Conservation (phyloP, 1,140 invertebrate species). For the Caerostris darwini region DNA sequence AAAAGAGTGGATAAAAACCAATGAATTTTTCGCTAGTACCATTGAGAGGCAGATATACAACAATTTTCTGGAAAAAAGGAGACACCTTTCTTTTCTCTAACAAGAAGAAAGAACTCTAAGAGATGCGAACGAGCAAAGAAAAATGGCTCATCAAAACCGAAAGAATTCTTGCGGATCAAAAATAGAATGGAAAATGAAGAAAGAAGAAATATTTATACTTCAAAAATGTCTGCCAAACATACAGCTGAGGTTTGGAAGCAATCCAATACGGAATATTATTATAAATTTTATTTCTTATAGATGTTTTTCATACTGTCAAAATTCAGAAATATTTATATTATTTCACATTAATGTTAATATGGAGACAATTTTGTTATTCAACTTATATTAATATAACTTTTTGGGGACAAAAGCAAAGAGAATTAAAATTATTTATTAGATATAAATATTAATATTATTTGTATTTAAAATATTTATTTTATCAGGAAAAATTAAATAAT, state of each 20-base stretch:
- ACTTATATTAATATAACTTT: no score
- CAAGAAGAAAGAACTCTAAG: background rate
- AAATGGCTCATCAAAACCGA: background rate
- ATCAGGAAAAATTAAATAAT: no score
- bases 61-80: background rate
- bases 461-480: no score
- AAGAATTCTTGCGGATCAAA: background rate
- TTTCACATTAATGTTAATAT: no score
- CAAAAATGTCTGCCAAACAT: background rate
- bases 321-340: no score
- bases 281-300: no score
- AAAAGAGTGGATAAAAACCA: background rate
- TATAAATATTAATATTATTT: no score
- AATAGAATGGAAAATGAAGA: background rate
- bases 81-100: background rate
- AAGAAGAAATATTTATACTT: background rate
- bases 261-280: background rate
- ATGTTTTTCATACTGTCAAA: no score
- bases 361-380: no score
- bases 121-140: background rate
- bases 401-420: no score
- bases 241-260: background rate
- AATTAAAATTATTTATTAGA: no score
- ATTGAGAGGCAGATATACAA: background rate
- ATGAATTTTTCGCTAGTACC: conserved; percentile 7